Base-by-base conservation (phyloP, 2,888 invertebrate species). In the Boloria selene region DNA sequence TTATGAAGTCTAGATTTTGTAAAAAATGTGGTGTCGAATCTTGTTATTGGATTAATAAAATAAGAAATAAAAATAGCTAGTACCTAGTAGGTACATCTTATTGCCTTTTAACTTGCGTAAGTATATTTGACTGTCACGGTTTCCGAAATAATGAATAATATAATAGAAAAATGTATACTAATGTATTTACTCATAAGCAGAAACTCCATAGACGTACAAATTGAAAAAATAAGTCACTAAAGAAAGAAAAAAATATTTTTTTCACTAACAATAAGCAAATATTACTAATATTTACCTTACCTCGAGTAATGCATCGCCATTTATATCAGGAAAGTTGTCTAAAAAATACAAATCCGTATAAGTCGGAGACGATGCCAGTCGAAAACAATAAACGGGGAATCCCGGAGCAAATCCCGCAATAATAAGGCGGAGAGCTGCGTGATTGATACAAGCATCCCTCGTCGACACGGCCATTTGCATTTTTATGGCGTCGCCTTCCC, bases 391-490 rank as follows among this genome's bases (percentile, higher is more conserved):
- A 85, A 81, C 85, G 82, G 71, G 71, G 70, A 69, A 81, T 80
- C 78, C 81, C 75, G 74, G 73, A 72, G 74, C 75, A 79, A 84
- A 86, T 82, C 86, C 84, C 77, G 79, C 86, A 83, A 86, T 88
- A 89, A 88, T 88, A 90, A 86, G 85, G 80, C 76, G 76, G 52
- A 68, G 75, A 69, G 74, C 71, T 77, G 85, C 75, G 82, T 90
- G 90, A 90, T 90, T 90, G 90, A 90, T 90, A 90, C 86, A 82
- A 84, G 82, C 74, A 85, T 86, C 86, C 85, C 85, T 88, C 89
- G 93, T 92, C 93, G 93, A 93, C 93, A 90, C 85, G 87, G 89
- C 87, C 91, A 94, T 94, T 94, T 93, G 93, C 89, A 89, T 90
- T 86, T 89, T 89, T 90, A 89, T 90, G 84, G 82, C 80, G 79